Evolutionary conservation across 2,113 vertebrate species (phyloP), one percentile per base, ranked within the genome.

Genomic region (Mus pahari): DNA sequence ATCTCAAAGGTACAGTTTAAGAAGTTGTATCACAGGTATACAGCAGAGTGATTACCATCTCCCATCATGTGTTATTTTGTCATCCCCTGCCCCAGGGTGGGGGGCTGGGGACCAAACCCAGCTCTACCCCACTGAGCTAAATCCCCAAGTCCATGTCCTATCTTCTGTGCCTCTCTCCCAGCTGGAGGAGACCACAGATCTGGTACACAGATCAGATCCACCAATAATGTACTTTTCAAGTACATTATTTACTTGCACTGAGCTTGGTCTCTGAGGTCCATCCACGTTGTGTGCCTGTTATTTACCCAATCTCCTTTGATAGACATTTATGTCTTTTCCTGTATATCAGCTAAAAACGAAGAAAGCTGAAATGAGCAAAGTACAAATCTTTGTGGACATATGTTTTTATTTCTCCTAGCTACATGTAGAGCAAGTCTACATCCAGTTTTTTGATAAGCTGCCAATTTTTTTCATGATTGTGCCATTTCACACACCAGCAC

Each of bases 361-460:
- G 89, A 93, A 91, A 90, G 74, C 16, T 84, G 42, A 94, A 70
- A 81, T 64, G 50, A 94, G 94, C 42, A 79, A 79, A 24, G 3
- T 79, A 31, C 45, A 82, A 91, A 62, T 71, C 55, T 88, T 60
- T 92, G 91, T 90, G 77, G 66, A 96, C 66, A 66, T 91, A 73
- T 86, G 89, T 86, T 95, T 74, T 92, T 75, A 74, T 86, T 96
- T 94, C 81, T 86, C n/a, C 68, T 92, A 55, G 60, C 73, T 87
- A 86, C 92, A 86, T 50, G 87, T 70, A 89, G 12, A 20, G 50
- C 71, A 96, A 87, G 31, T 88, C 20, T 55, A 78, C 50, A 94
- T 26, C 90, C 68, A 92, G 77, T 62, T 86, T 96, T 71, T 10
- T 81, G 95, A 95, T 71, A 96, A 94, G 92, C 17, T 60, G 62